phyloP scores from a whole-genome alignment of 2,888 invertebrate genomes.

The Drosophila stalkeri region DNA sequence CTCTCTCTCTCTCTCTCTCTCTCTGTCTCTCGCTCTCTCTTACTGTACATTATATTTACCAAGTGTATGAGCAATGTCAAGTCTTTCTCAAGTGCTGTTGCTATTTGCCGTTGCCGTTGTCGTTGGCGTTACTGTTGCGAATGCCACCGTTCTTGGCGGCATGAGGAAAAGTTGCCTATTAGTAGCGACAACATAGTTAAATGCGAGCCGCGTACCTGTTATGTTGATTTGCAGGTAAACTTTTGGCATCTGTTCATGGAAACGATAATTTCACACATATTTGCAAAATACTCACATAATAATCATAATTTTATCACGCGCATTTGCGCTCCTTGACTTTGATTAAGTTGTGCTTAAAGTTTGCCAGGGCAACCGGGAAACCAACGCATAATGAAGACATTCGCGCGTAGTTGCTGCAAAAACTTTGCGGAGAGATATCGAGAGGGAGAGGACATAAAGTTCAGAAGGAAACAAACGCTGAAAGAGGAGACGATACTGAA shows the following conservation, averaged over 20 bases:
- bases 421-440: constrained; percentile 38
- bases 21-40: too few species aligned
- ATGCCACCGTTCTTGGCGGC: constrained; percentile 12
- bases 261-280: constrained; percentile 73
- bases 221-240: constrained; percentile 63
- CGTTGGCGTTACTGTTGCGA: constrained; percentile 9
- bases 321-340: constrained; percentile 62
- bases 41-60: constrained; percentile 2
- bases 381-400: constrained; percentile 46
- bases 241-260: constrained; percentile 60
- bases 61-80: constrained; percentile 16
- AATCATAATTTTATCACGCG: constrained; percentile 78
- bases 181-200: constrained; percentile 29
- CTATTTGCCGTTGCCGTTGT: not conserved
- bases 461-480: constrained; percentile 5
- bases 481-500: constrained; percentile 8
- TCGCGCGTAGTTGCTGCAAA: constrained; percentile 46
- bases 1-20: not conserved
- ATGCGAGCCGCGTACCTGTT: constrained; percentile 19
- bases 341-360: constrained; percentile 78
- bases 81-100: constrained; percentile 20
- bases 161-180: constrained; percentile 38
- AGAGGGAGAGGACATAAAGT: constrained; percentile 18
- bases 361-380: constrained; percentile 34
- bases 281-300: constrained; percentile 63